A percentile compares a stretch with the other conserved stretches of the same genome.
Evolutionary conservation across 2,797 vertebrate genomes (phyloP).

Genomic region (Peromyscus nudipes): DNA sequence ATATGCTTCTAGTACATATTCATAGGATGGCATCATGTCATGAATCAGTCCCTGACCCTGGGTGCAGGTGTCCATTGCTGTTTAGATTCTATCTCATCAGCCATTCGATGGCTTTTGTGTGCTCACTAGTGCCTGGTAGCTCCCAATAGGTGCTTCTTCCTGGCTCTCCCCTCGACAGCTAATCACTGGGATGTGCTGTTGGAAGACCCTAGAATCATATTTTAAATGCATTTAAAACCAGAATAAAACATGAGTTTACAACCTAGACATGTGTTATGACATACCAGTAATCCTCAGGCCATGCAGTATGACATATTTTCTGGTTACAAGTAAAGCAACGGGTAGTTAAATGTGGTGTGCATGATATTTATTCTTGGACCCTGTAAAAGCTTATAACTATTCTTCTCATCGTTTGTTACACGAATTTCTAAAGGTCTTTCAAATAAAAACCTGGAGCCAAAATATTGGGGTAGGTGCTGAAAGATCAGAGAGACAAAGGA

Average conservation of each 20-base stretch:
- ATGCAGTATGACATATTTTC: conserved; percentile 34
- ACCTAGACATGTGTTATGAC: conserved; percentile 1
- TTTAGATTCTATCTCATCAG: conserved; percentile 24
- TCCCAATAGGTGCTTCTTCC: background rate
- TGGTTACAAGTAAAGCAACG: conserved; percentile 8
- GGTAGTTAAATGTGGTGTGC: conserved; percentile 25
- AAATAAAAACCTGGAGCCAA: no score
- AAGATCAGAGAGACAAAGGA: no score
- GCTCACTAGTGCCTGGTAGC: background rate
- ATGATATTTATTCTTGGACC: conserved; percentile 42
- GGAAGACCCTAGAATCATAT: conserved; percentile 11
- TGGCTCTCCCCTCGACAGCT: background rate
- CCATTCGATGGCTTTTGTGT: no score
- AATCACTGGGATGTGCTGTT: background rate
- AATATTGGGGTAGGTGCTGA: no score
- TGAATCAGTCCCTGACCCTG: background rate
- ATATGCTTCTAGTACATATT: background rate
- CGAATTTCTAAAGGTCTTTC: no score
- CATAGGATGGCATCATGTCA: background rate
- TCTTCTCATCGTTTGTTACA: conserved; percentile 8
- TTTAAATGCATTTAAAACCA: conserved; percentile 38
- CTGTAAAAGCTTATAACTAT: conserved; percentile 34
- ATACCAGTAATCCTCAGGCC: background rate
- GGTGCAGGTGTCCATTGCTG: background rate
- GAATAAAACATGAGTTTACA: conserved; percentile 55